Evolutionary conservation across 2,888 invertebrate species (phyloP), one percentile per base, ranked within the genome.

Genomic region (Neoascia interrupta): DNA sequence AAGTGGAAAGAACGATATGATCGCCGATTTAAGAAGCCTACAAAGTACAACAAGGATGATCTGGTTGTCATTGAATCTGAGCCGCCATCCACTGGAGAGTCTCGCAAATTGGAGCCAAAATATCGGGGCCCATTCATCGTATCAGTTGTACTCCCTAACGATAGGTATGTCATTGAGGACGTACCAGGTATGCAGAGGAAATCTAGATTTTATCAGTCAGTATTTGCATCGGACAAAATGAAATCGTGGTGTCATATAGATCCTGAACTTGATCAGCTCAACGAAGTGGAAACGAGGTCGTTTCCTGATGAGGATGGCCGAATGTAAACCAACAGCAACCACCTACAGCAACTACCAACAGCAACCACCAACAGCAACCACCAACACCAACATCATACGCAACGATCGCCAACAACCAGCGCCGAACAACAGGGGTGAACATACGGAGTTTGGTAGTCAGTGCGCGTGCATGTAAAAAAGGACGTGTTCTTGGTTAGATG

Each of bases 1-100:
- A 47, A 37, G n/a, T 69, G 69, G 68, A 81, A 74, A 19, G 13
- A 43, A n/a, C 58, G 63, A 2, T 81, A 69, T 3, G 80, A 74
- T 41, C 13, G 2, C 2, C 47, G 28, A 1, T 51, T 1, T 11
- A 51, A 21, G 21, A 68, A 60, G 28, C 47, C 56, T 18, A 70
- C 56, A 8, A 26, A 19, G 10, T 66, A 66, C 19, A 13, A n/a
- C 18, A 63, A 41, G 23, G 41, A 51, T 8, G 51, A 63, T 5
- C n/a, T 49, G 2, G 49, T 61, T 0, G 56, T 56, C 1, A 31
- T 68, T 11, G 66, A 68, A 6, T 15, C 37, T 4, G 37, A 39
- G 8, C 37, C 37, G n/a, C 37, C 15, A 0, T 18, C 63, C 0
- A 26, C 45, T n/a, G 36, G 54, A 21, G 66, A 45, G 11, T 39